Percentiles rank a stretch among this genome's conserved stretches.
phyloP scores from a whole-genome alignment of 2,797 vertebrate species.

The Perodicticus potto region DNA sequence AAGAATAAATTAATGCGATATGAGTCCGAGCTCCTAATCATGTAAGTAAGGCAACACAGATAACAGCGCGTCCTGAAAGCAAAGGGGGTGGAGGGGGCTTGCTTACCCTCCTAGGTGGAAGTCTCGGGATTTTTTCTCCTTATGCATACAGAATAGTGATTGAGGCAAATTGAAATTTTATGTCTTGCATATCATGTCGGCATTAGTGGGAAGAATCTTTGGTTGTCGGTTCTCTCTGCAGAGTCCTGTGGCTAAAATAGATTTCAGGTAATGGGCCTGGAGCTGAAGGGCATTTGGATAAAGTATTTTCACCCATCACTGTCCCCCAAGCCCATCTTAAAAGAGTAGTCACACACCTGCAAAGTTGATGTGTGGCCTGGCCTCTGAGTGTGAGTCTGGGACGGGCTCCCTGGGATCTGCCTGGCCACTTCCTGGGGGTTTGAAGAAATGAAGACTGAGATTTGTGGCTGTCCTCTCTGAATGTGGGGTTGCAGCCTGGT shows the following conservation, averaged over 20 bases:
- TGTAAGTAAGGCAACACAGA: constrained; percentile 87
- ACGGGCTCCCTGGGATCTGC: not conserved
- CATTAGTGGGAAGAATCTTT: constrained; percentile 79
- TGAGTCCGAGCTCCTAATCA: constrained; percentile 94
- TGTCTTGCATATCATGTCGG: constrained; percentile 82
- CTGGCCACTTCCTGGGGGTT: not conserved
- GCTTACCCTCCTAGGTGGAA: constrained; percentile 34
- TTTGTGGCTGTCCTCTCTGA: not conserved
- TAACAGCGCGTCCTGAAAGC: constrained; percentile 56
- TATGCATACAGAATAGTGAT: constrained; percentile 82
- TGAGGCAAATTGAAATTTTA: constrained; percentile 84
- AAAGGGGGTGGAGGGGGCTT: not conserved
- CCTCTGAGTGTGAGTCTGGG: not conserved
- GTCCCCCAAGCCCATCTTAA: not conserved
- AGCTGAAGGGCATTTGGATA: not conserved
- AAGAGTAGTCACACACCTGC: not conserved
- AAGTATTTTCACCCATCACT: not conserved
- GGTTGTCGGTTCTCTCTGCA: constrained; percentile 37
- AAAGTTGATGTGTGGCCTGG: not conserved
- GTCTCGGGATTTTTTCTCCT: constrained; percentile 68
- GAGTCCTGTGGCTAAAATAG: constrained; percentile 56
- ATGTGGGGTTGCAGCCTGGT: not conserved
- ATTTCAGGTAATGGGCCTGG: constrained; percentile 38
- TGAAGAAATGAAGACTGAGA: not conserved
- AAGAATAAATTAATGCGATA: constrained; percentile 96